Conservation (phyloP, 2,797 vertebrate genomes). For the Odontamblyopus lacepedii region DNA sequence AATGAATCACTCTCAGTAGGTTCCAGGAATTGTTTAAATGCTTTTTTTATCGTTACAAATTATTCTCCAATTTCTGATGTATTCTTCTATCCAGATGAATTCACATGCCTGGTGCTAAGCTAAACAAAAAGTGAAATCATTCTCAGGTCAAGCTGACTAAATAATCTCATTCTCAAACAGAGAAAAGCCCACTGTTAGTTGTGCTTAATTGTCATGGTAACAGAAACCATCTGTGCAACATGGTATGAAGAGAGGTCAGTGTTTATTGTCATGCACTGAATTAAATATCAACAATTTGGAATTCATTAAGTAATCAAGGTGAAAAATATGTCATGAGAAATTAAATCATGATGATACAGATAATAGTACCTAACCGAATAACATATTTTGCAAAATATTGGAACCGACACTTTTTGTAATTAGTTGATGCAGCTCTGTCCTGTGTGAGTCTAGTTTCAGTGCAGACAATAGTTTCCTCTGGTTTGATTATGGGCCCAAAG, state of each 20-base stretch:
- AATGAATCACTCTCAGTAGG: not conserved
- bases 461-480: constrained; percentile 12
- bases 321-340: too few species aligned
- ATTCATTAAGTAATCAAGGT: too few species aligned
- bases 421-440: not conserved
- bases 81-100: not conserved
- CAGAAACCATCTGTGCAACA: not conserved
- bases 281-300: too few species aligned
- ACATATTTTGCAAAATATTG: not conserved
- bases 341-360: too few species aligned
- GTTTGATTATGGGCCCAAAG: constrained; percentile 42
- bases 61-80: too few species aligned
- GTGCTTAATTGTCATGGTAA: not conserved
- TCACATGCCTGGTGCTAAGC: not conserved
- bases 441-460: not conserved
- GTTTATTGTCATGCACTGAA: too few species aligned
- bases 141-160: not conserved
- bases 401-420: not conserved
- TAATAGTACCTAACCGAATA: too few species aligned
- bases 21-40: not conserved
- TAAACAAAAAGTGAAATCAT: not conserved
- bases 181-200: not conserved
- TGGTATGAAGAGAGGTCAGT: too few species aligned
- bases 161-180: not conserved
- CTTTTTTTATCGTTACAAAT: too few species aligned